Evolutionary conservation across 2,797 vertebrate species (phyloP).

Genomic region (Fistularia tabacaria): DNA sequence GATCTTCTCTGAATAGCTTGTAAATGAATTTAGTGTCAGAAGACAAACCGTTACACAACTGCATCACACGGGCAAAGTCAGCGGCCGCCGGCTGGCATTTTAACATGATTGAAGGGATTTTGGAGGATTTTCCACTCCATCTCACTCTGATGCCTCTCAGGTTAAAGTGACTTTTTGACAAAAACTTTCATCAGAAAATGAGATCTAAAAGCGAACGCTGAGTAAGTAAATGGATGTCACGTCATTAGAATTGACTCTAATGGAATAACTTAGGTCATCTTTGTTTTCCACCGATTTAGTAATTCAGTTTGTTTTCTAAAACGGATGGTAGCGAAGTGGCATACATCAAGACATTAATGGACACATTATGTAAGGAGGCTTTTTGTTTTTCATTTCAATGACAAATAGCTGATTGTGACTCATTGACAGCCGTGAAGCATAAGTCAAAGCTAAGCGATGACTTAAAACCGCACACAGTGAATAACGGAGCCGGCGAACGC

Average conservation of each 20-base stretch:
- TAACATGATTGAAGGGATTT: conserved; percentile 57
- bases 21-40: conserved; percentile 27
- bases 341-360: conserved; percentile 46
- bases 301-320: conserved; percentile 12
- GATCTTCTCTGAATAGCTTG: conserved; percentile 20
- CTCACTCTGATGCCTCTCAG: conserved; percentile 27
- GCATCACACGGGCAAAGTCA: neutral
- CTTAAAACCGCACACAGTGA: too few relatives aligned
- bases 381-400: neutral
- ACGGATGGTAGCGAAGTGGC: conserved; percentile 13
- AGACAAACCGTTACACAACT: conserved; percentile 18
- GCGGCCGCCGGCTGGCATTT: conserved; percentile 15
- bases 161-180: conserved; percentile 16
- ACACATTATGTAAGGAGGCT: conserved; percentile 25
- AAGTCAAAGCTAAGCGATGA: too few relatives aligned
- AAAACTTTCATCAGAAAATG: neutral
- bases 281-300: conserved; percentile 22
- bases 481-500: too few relatives aligned
- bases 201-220: too few relatives aligned
- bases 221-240: too few relatives aligned
- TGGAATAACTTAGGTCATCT: neutral
- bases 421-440: too few relatives aligned
- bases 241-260: too few relatives aligned
- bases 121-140: conserved; percentile 46
- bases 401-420: neutral